A percentile compares a stretch with the other conserved stretches of the same genome.
These are phyloP conservation scores for Hyperoplus immaculatus DNA, from an alignment of 2,797 vertebrate genomes.

Conservation along the genomic window DNA sequence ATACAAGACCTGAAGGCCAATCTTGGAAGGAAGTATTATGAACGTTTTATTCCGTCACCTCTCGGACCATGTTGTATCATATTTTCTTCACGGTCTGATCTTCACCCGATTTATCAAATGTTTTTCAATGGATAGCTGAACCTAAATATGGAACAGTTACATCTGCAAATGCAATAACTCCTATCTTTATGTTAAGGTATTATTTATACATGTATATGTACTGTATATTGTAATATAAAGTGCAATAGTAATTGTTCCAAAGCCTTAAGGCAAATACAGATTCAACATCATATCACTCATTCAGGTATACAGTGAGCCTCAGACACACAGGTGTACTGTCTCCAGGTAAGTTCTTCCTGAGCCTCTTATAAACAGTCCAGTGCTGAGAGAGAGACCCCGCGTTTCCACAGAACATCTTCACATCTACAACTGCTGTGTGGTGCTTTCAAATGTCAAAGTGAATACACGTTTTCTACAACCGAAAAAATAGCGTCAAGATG, in stretches of 20 bases:
- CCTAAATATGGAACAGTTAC: conserved; percentile 56
- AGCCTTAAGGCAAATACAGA: conserved; percentile 44
- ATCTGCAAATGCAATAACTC: conserved; percentile 52
- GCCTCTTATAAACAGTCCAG: conserved; percentile 42
- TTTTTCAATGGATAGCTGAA: conserved; percentile 41
- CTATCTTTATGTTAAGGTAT: conserved; percentile 65
- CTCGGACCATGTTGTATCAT: conserved; percentile 71
- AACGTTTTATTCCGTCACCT: conserved; percentile 50
- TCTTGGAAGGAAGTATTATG: conserved; percentile 50
- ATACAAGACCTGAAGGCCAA: conserved; percentile 52
- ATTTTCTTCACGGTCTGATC: conserved; percentile 66
- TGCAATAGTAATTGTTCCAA: conserved; percentile 77
- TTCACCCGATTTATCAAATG: conserved; percentile 24
- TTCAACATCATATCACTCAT: conserved; percentile 56
- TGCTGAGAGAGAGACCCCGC: conserved; percentile 27
- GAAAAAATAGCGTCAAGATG: conserved; percentile 63
- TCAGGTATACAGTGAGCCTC: conserved; percentile 70
- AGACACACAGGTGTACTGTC: conserved; percentile 45
- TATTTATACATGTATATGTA: conserved; percentile 84
- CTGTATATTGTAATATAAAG: conserved; percentile 83
- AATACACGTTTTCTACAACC: conserved; percentile 32
- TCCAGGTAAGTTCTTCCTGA: conserved; percentile 62
- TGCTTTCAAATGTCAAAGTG: conserved; percentile 19
- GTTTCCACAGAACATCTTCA: conserved; percentile 23
- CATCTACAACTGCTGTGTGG: conserved; percentile 58